phyloP scores from a whole-genome alignment of 2,113 vertebrate genomes.

The Hippoglossus stenolepis region DNA sequence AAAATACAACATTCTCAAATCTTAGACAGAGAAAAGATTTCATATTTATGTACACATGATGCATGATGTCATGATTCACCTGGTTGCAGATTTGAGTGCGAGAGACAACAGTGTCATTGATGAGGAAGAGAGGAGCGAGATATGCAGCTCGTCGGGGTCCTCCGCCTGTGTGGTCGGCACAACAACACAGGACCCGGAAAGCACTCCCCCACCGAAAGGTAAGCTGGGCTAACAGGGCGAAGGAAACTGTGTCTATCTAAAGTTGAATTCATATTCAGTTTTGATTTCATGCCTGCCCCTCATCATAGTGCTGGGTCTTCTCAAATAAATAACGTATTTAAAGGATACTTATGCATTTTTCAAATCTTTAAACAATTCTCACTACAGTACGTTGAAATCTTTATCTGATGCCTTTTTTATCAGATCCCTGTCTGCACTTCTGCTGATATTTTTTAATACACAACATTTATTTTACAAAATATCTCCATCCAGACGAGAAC shows the following conservation, averaged over 20 bases:
- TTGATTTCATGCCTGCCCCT: not conserved
- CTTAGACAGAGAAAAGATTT: not conserved
- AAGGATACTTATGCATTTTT: no score
- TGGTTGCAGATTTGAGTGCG: conserved; percentile 79
- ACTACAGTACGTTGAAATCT: no score
- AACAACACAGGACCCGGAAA: conserved; percentile 86
- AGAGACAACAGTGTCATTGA: conserved; percentile 84
- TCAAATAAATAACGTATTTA: no score
- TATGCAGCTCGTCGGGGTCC: conserved; percentile 86
- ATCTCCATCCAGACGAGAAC: no score
- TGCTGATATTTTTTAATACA: no score
- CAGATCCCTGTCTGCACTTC: no score
- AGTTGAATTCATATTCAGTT: not conserved
- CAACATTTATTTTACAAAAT: no score
- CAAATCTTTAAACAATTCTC: not conserved
- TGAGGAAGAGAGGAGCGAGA: conserved; percentile 77
- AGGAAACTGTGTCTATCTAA: not conserved
- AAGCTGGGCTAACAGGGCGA: not conserved
- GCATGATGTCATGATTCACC: not conserved
- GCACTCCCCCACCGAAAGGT: conserved; percentile 82
- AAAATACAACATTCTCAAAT: not conserved
- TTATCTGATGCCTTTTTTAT: no score
- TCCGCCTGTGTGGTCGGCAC: conserved; percentile 92
- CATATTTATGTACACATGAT: no score
- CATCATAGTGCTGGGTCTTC: no score